Evolutionary conservation across 2,797 vertebrate genomes (phyloP).

Genomic region (Corythornis leucogaster): DNA sequence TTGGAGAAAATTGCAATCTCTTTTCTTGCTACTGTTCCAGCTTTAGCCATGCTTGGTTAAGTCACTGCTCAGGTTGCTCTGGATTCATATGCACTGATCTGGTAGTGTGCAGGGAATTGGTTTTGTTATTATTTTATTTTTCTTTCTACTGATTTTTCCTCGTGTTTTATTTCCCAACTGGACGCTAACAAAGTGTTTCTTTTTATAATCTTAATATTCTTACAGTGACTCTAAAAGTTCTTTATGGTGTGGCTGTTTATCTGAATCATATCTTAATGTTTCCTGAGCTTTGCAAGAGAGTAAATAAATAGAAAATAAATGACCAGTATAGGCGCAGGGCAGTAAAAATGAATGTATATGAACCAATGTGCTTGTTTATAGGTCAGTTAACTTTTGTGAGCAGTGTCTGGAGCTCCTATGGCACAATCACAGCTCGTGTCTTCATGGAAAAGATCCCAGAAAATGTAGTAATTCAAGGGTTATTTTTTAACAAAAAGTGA

Average conservation of each 20-base stretch:
- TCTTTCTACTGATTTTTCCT: not conserved
- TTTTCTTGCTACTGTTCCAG: slow-evolving; percentile 67
- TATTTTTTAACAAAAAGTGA: slow-evolving; percentile 39
- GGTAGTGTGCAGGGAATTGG: not conserved
- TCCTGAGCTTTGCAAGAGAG: not conserved
- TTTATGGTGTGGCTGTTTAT: not conserved
- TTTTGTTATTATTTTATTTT: not conserved
- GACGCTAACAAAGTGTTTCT: not conserved
- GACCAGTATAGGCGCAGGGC: not conserved
- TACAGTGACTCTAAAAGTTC: not conserved
- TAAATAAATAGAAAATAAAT: not conserved
- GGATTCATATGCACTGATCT: not conserved
- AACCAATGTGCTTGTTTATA: not conserved
- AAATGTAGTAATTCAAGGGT: slow-evolving; percentile 8
- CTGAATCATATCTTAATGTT: not conserved
- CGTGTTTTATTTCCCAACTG: not conserved
- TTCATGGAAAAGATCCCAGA: not conserved
- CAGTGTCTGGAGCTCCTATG: not conserved
- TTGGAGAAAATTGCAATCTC: slow-evolving; percentile 56
- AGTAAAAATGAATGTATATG: not conserved
- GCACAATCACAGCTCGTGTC: not conserved
- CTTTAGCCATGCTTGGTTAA: slow-evolving; percentile 70
- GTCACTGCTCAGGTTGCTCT: not conserved
- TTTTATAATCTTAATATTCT: not conserved
- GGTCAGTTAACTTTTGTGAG: not conserved